Evolutionary conservation across 2,888 invertebrate species (phyloP), one percentile per base, ranked within the genome.

Genomic region (Zygogramma bicolorata): DNA sequence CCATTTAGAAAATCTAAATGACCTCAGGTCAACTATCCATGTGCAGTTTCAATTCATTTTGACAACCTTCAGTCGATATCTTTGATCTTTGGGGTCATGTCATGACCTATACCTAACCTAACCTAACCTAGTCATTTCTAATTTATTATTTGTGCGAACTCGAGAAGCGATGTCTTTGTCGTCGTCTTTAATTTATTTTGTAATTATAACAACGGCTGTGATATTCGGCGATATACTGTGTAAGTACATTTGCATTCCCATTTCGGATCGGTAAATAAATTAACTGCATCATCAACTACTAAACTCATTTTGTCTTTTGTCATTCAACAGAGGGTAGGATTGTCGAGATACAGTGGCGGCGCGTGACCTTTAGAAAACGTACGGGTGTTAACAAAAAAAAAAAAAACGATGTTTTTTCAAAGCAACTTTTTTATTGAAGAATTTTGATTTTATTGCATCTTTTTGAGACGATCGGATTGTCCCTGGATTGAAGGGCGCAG

Each of bases 181-280:
- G 63, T 67, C 60, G 40, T 67, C 69, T 13, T 13, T 69, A 40
- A 25, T 61, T 20, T 22, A 31, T 29, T 42, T 78, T 46, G 42
- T 78, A 49, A 53, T 77, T 46, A 60, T 73, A 34, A 66, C 67
- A 58, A 65, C 58, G n/a, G 65, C 70, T 62, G 72, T 77, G 66
- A 66, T 80, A 57, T 59, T 78, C 66, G 71, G 73, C 61, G 77
- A 81, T 65, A 70, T 81, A 65, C 73, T 77, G 65, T 81, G 81
- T 81, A 73, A 81, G 81, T 81, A 78, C 5, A 42, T 49, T 6
- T 71, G 58, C 38, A 61, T n/a, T 46, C n/a, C n/a, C 40, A 8
- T 40, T 4, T 13, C 13, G 13, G 5, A 40, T 40, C 13, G 3
- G n/a, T 2, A 60, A 57, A 62, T 5, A 42, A 31, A 38, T 18